Percentiles rank a stretch among this genome's conserved stretches.
phyloP scores from a whole-genome alignment of 2,888 invertebrate species.

The Lepeophtheirus nordmannii region DNA sequence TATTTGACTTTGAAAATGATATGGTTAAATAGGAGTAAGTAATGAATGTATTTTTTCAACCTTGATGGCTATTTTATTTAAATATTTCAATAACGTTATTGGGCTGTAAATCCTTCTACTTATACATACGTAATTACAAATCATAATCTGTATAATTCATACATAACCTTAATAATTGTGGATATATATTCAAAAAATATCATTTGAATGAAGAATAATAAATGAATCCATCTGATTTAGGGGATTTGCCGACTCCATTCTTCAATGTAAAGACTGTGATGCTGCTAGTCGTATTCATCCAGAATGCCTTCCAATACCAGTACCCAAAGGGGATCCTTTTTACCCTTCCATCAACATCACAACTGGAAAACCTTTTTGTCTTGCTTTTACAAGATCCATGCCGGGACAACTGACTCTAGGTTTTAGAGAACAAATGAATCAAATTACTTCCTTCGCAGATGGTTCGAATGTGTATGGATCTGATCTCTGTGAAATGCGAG shows the following conservation, averaged over 20 bases:
- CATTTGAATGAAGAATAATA: too few relatives aligned
- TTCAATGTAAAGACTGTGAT: conserved; percentile 40
- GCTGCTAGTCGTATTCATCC: conserved; percentile 38
- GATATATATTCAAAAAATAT: too few relatives aligned
- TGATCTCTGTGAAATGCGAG: conserved; percentile 36
- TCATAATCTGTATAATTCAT: too few relatives aligned
- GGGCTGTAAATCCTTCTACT: too few relatives aligned
- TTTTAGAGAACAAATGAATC: conserved; percentile 39
- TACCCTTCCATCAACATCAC: conserved; percentile 37
- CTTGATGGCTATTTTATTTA: too few relatives aligned
- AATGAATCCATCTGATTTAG: conserved; percentile 4
- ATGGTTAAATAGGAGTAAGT: too few relatives aligned
- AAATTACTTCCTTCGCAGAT: conserved; percentile 39
- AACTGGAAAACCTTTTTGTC: conserved; percentile 37
- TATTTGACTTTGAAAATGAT: too few relatives aligned
- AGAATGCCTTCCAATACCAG: conserved; percentile 41
- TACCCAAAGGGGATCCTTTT: conserved; percentile 40
- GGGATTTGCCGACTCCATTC: conserved; percentile 36
- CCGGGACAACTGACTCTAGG: conserved; percentile 42
- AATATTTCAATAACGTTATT: too few relatives aligned
- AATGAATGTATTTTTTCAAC: too few relatives aligned
- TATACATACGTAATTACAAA: too few relatives aligned
- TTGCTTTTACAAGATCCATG: conserved; percentile 40
- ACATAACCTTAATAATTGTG: too few relatives aligned
- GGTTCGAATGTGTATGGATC: conserved; percentile 40